phyloP scores from a whole-genome alignment of 2,888 invertebrate species.

The Toxonevra muliebris region DNA sequence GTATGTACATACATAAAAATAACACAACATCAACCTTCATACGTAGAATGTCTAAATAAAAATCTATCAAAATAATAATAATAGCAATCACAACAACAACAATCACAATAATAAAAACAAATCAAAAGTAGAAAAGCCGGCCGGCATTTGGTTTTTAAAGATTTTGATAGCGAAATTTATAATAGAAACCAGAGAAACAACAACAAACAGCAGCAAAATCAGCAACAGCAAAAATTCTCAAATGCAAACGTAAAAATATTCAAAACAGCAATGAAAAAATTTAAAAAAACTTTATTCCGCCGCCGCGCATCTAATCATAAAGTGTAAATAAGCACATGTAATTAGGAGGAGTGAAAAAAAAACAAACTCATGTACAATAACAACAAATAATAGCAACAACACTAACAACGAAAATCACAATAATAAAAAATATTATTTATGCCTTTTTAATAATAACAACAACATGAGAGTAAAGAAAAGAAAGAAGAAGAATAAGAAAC shows the following conservation, averaged over 20 bases:
- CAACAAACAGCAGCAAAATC: not conserved
- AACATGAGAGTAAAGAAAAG: not conserved
- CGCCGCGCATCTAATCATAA: too few species aligned
- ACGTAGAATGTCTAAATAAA: too few species aligned
- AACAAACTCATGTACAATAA: not conserved
- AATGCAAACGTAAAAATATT: not conserved
- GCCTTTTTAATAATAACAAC: slow-evolving; percentile 2
- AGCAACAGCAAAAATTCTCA: not conserved
- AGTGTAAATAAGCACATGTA: slow-evolving; percentile 1
- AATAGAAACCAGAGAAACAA: not conserved
- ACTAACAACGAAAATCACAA: slow-evolving; percentile 1
- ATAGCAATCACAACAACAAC: slow-evolving; percentile 11
- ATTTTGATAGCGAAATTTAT: slow-evolving; percentile 4
- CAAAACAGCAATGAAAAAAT: not conserved
- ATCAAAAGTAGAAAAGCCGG: slow-evolving; percentile 17
- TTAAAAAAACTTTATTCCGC: not conserved
- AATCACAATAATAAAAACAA: slow-evolving; percentile 7
- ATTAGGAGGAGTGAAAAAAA: not conserved
- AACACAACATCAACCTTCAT: too few species aligned
- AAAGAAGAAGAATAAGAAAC: not conserved
- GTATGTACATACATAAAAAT: too few species aligned
- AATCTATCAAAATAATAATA: too few species aligned
- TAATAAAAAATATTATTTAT: slow-evolving; percentile 1
- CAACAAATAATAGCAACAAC: not conserved
- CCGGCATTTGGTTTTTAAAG: slow-evolving; percentile 12